Conservation (phyloP, 2,113 vertebrate species). For the Pseudopipra pipra region DNA sequence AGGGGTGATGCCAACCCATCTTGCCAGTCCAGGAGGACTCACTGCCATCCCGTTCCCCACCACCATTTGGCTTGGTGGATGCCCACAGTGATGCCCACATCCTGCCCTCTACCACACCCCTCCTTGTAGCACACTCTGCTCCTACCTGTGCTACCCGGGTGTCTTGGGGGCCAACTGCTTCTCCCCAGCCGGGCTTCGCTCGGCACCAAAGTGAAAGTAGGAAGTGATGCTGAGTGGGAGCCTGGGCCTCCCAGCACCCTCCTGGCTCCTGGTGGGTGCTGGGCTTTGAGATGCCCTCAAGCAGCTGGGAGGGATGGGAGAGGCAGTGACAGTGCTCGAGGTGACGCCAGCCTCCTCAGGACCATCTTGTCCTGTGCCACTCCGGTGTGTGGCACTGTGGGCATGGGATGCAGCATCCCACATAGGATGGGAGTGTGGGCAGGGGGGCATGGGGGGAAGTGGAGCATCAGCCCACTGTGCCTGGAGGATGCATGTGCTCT, state of each 20-base stretch:
- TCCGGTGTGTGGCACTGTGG: neutral
- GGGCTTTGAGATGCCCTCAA: neutral
- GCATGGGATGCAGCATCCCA: neutral
- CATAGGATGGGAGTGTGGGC: accelerated
- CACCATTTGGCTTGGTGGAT: neutral
- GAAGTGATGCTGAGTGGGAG: conserved; percentile 25
- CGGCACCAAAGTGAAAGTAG: conserved; percentile 29
- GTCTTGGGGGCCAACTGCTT: neutral
- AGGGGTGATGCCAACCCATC: neutral
- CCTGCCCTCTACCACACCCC: accelerated
- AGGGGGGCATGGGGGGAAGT: neutral
- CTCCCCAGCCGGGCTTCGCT: neutral
- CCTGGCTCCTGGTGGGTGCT: neutral
- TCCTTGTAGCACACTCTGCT: accelerated
- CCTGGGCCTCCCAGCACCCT: neutral
- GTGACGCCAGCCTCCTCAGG: neutral
- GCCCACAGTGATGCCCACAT: accelerated
- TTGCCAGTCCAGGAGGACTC: neutral
- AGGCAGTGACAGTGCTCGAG: accelerated
- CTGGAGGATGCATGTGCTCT: accelerated
- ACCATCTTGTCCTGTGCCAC: accelerated
- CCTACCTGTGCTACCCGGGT: conserved; percentile 1
- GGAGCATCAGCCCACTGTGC: neutral
- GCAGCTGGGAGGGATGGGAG: neutral
- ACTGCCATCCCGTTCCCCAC: accelerated